Evolutionary conservation across 2,888 invertebrate genomes (phyloP).

Genomic region (Nomada fucata): DNA sequence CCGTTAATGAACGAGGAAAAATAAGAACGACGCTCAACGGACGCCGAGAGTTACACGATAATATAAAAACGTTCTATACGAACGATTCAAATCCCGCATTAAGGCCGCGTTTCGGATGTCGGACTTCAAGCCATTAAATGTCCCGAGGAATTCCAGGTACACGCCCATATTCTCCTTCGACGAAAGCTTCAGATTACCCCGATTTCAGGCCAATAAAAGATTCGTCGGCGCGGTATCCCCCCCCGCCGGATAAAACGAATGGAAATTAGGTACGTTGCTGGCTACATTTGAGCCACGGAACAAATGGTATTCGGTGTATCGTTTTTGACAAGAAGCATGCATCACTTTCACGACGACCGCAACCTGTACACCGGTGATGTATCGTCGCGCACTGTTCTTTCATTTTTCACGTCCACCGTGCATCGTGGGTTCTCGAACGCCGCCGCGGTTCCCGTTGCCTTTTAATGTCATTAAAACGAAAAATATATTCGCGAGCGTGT

Average conservation of each 20-base stretch:
- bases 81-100: conserved; percentile 23
- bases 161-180: conserved; percentile 13
- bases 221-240: conserved; percentile 3
- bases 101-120: conserved; percentile 15
- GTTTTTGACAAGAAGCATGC: conserved; percentile 64
- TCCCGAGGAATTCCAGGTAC: conserved; percentile 9
- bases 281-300: conserved; percentile 44
- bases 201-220: not conserved
- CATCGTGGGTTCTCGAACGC: conserved; percentile 19
- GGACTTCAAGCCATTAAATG: conserved; percentile 22
- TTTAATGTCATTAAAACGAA: conserved; percentile 40
- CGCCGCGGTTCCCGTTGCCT: conserved; percentile 30
- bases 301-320: conserved; percentile 68
- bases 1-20: conserved; percentile 28
- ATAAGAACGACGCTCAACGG: not conserved
- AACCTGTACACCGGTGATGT: conserved; percentile 60
- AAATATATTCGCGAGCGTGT: conserved; percentile 32
- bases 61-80: conserved; percentile 13
- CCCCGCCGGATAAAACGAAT: conserved; percentile 40
- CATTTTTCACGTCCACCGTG: conserved; percentile 66
- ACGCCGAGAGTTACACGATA: conserved; percentile 8
- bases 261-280: conserved; percentile 52
- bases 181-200: not conserved
- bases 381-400: conserved; percentile 62
- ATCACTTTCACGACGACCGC: conserved; percentile 68